Base-by-base conservation (phyloP, 2,888 invertebrate species). In the Bombylius major region DNA sequence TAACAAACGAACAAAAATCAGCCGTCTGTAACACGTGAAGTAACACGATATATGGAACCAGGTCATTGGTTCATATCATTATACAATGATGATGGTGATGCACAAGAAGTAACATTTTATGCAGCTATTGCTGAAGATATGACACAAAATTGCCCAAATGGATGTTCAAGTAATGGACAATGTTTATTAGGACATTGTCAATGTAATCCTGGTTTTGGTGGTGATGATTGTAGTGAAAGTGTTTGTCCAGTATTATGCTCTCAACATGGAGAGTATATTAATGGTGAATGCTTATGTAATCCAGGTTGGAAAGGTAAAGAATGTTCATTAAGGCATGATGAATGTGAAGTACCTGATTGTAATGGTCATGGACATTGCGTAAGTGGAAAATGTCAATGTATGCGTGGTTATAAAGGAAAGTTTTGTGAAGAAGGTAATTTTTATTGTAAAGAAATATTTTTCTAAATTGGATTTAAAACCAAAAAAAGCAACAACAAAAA, bases 241-340 rank as follows among this genome's bases (percentile, higher is more conserved):
- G 90, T 95, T 46, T 99, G 98, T 69, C 98, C 98, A 52, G 92
- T 96, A 5, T 77, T 99, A 54, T 99, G 99, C 77, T 93, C 89
- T 68, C 96, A 96, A 69, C 87, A 94, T 62, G 99, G 99, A 44
- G 91, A 95, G 70, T 98, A 97, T 74, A 89, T 91, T 64, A 91
- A 93, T 68, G 97, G 98, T 47, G 89, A 91, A 73, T 99, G 98
- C 71, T 89, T 92, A 68, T 99, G 98, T 74, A 94, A 96, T 75
- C 89, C 92, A 5, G 96, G 96, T 50, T 99, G 96, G 96, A 98
- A 96, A 75, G 98, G 98, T 63, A 89, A 89, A 68, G 98, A 99
- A 74, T 99, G 99, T 73, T 91, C 92, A 50, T 77, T 97, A 63
- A 82, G 93, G 47, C 92, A 93, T 73, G 91, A 94, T 69, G 95